These are phyloP conservation scores for Zootoca vivipara DNA, from an alignment of 2,113 vertebrate genomes.

Conservation along the genomic window DNA sequence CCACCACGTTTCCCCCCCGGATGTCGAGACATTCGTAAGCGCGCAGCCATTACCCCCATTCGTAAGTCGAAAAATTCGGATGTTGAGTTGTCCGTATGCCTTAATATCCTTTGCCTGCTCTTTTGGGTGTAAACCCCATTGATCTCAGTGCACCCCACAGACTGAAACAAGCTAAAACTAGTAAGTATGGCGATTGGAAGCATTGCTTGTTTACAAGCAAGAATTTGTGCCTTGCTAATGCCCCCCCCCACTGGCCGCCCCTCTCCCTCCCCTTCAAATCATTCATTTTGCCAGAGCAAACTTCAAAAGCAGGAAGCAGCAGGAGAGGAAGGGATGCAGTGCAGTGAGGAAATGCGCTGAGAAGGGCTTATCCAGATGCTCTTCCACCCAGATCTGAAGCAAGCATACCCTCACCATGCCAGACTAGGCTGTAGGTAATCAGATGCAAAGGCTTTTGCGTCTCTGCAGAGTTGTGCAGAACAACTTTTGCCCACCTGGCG, in stretches of 20 bases:
- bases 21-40: too few species aligned
- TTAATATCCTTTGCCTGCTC: background rate
- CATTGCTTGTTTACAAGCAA: background rate
- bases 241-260: background rate
- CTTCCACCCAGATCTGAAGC: background rate
- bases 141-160: background rate
- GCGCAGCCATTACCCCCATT: too few species aligned
- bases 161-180: background rate
- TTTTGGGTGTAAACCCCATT: background rate
- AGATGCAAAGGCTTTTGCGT: background rate
- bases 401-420: background rate
- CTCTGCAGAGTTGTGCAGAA: background rate
- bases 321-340: background rate
- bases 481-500: background rate
- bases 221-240: background rate
- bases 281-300: background rate
- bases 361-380: background rate
- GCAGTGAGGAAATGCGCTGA: background rate
- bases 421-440: background rate
- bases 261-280: background rate
- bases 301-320: background rate
- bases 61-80: too few species aligned
- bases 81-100: too few species aligned
- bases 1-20: too few species aligned
- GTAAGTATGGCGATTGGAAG: background rate